These are phyloP conservation scores for Artibeus lituratus DNA, from an alignment of 2,797 vertebrate species.

Conservation along the genomic window DNA sequence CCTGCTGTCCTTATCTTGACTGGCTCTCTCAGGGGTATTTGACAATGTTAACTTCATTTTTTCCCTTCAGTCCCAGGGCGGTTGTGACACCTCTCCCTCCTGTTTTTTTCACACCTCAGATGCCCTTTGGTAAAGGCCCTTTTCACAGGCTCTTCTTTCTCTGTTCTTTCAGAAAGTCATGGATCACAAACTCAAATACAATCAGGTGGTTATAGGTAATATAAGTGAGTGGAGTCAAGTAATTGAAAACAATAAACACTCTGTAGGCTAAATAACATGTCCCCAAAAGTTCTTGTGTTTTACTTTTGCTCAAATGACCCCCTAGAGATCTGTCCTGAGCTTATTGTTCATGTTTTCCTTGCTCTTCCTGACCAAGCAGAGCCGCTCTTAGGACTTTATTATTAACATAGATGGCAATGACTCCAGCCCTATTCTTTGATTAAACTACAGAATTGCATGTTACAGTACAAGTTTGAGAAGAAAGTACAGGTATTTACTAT, in stretches of 20 bases:
- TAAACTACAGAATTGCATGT: not conserved
- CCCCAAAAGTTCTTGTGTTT: not conserved
- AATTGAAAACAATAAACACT: not conserved
- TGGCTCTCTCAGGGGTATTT: conserved; percentile 23
- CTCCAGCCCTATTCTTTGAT: not conserved
- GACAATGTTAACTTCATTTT: conserved; percentile 51
- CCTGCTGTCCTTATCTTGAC: conserved; percentile 50
- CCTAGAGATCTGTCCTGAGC: not conserved
- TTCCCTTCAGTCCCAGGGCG: not conserved
- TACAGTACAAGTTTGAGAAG: not conserved
- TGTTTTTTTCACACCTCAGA: not conserved
- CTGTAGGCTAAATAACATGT: not conserved
- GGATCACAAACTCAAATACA: not conserved
- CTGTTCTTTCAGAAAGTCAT: not conserved
- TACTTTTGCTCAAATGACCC: not conserved
- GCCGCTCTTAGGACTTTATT: not conserved
- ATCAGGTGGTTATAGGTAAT: not conserved
- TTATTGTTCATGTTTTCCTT: not conserved
- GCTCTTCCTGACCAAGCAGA: not conserved
- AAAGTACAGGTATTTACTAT: not conserved
- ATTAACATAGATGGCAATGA: not conserved
- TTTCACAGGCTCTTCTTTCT: not conserved
- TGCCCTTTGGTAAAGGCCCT: not conserved
- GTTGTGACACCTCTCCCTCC: not conserved
- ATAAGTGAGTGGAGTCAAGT: not conserved